phyloP scores from a whole-genome alignment of 2,113 vertebrate genomes.

The Myxocyprinus asiaticus region DNA sequence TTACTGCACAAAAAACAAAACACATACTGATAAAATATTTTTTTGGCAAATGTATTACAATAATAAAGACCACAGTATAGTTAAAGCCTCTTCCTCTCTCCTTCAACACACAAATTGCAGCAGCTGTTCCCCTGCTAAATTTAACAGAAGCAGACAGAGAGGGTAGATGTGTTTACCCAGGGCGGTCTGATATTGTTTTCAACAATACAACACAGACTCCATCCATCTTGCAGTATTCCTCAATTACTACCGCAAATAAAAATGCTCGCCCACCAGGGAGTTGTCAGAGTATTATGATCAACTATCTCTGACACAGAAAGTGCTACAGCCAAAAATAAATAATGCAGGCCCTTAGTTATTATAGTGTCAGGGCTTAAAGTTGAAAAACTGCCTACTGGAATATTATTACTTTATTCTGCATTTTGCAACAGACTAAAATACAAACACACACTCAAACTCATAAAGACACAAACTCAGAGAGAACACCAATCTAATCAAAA shows the following conservation, averaged over 20 bases:
- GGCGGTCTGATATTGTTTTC: background rate
- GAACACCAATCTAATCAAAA: conserved; percentile 54
- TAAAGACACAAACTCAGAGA: conserved; percentile 1
- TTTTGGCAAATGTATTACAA: too few species aligned
- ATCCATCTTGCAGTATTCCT: conserved; percentile 17
- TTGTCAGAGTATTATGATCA: background rate
- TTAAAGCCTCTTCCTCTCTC: background rate
- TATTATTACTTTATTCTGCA: conserved; percentile 32
- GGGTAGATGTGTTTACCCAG: background rate
- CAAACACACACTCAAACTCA: conserved; percentile 35
- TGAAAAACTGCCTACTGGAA: background rate
- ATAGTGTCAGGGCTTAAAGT: conserved; percentile 11
- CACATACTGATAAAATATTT: too few species aligned
- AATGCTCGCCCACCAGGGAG: conserved; percentile 17
- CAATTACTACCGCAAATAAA: conserved; percentile 29
- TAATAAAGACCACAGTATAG: background rate
- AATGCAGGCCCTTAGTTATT: conserved; percentile 3
- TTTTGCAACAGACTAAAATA: conserved; percentile 53
- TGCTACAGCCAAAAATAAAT: background rate
- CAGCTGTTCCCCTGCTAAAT: conserved; percentile 19
- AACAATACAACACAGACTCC: conserved; percentile 4
- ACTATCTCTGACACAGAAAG: conserved; percentile 10
- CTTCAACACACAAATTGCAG: background rate
- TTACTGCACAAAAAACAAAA: background rate
- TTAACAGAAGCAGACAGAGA: conserved; percentile 14